Percentiles rank a stretch among this genome's conserved stretches.
Conservation (phyloP, 37 sponge, comb jelly and placozoan species). For the Agelas oroides region DNA sequence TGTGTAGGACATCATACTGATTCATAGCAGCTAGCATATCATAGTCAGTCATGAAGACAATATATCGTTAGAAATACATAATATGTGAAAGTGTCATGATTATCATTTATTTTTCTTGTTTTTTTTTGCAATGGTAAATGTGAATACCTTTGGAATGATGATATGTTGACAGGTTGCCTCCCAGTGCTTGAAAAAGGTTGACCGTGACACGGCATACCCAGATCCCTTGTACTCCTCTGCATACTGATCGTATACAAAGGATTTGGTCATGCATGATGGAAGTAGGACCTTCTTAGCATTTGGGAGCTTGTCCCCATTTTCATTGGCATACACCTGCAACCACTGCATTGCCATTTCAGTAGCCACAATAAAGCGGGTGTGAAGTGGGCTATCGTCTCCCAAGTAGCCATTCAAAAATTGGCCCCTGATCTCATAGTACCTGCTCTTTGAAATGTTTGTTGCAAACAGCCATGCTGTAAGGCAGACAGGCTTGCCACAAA, state of each 20-base stretch:
- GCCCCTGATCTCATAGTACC: slow-evolving; percentile 11
- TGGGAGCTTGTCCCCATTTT: slow-evolving; percentile 36
- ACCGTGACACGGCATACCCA: slow-evolving; percentile 7
- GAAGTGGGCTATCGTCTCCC: not conserved
- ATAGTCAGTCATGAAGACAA: no score
- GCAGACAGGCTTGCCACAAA: slow-evolving; percentile 10
- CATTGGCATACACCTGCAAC: slow-evolving; percentile 9
- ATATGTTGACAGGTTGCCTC: not conserved
- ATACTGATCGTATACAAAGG: slow-evolving; percentile 2
- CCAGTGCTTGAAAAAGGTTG: slow-evolving; percentile 24
- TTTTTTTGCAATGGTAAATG: no score
- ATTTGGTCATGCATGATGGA: slow-evolving; percentile 7
- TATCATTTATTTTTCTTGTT: no score
- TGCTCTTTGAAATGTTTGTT: slow-evolving; percentile 13
- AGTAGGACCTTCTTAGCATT: slow-evolving; percentile 7
- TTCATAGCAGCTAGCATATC: no score
- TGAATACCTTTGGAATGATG: slow-evolving; percentile 32
- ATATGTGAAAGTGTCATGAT: not conserved
- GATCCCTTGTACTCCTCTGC: slow-evolving; percentile 1
- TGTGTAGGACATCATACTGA: not conserved
- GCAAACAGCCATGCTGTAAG: slow-evolving; percentile 14
- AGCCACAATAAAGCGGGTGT: not conserved
- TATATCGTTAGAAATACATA: not conserved
- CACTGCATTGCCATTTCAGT: slow-evolving; percentile 33
- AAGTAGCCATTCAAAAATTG: not conserved